Evolutionary conservation across 2,888 invertebrate species (phyloP).

Genomic region (Cenopis cana): DNA sequence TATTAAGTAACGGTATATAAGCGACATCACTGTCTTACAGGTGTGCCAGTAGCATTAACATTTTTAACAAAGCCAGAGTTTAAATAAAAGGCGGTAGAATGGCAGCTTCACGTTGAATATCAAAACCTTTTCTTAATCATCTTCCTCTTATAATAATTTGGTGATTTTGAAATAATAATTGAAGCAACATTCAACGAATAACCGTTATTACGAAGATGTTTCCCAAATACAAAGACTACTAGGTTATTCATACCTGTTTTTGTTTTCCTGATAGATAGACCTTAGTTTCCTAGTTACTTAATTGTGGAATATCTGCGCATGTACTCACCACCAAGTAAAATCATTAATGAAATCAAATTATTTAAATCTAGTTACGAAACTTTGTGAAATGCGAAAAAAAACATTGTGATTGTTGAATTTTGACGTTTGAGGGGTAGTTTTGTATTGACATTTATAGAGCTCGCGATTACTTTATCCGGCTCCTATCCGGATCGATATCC

Average conservation of each 20-base stretch:
- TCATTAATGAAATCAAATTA: not conserved
- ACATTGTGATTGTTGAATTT: not conserved
- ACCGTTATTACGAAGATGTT: not conserved
- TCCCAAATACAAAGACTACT: not conserved
- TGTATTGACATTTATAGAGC: too few relatives aligned
- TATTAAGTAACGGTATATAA: too few relatives aligned
- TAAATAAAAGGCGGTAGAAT: too few relatives aligned
- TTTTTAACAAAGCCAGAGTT: too few relatives aligned
- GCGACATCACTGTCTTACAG: too few relatives aligned
- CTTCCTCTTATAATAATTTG: not conserved
- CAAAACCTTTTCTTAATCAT: not conserved
- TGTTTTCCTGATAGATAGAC: not conserved
- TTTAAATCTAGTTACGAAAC: not conserved
- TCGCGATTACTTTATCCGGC: too few relatives aligned
- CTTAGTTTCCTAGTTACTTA: not conserved
- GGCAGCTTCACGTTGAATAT: too few relatives aligned
- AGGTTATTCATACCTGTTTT: constrained; percentile 1
- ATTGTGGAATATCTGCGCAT: not conserved
- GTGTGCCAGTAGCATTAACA: too few relatives aligned
- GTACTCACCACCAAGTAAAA: not conserved
- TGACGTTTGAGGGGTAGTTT: not conserved
- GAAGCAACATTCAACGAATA: not conserved
- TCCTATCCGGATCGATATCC: too few relatives aligned
- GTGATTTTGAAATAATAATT: not conserved
- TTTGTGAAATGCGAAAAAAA: not conserved